These are phyloP conservation scores for Autographa gamma DNA, from an alignment of 2,888 invertebrate genomes.

Conservation along the genomic window DNA sequence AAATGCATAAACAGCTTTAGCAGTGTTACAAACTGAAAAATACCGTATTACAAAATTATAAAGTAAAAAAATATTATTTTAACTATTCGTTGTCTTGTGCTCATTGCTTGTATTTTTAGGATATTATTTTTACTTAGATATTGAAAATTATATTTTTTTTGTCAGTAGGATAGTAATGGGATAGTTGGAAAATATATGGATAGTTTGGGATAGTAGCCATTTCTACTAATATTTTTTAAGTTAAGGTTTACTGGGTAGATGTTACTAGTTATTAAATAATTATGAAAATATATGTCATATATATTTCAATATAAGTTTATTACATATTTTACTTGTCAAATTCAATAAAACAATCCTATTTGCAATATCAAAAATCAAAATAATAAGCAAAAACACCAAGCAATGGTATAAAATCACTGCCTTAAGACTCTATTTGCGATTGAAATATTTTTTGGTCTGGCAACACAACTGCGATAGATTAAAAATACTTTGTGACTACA, in stretches of 20 bases:
- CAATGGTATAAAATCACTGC: constrained; percentile 48
- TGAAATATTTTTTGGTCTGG: constrained; percentile 57
- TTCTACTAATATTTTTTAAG: background rate
- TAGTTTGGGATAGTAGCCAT: background rate
- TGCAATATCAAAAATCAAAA: constrained; percentile 38
- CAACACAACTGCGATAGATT: constrained; percentile 58
- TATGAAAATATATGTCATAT: no score
- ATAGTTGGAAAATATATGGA: background rate
- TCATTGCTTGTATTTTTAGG: constrained; percentile 29
- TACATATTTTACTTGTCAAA: no score
- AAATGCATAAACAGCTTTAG: constrained; percentile 29
- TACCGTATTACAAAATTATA: constrained; percentile 15
- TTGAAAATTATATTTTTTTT: constrained; percentile 23
- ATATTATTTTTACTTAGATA: constrained; percentile 25
- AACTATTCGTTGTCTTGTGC: constrained; percentile 44
- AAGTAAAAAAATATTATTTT: constrained; percentile 22
- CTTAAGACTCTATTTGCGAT: constrained; percentile 56
- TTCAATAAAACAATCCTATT: constrained; percentile 11
- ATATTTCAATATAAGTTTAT: no score
- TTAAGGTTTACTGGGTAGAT: background rate
- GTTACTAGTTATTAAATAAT: no score
- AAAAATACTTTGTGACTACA: constrained; percentile 65
- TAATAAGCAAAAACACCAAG: constrained; percentile 32
- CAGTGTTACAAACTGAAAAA: constrained; percentile 33
- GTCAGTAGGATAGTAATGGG: background rate